Conservation (phyloP, 2,113 vertebrate genomes). For the Pollachius pollachius region DNA sequence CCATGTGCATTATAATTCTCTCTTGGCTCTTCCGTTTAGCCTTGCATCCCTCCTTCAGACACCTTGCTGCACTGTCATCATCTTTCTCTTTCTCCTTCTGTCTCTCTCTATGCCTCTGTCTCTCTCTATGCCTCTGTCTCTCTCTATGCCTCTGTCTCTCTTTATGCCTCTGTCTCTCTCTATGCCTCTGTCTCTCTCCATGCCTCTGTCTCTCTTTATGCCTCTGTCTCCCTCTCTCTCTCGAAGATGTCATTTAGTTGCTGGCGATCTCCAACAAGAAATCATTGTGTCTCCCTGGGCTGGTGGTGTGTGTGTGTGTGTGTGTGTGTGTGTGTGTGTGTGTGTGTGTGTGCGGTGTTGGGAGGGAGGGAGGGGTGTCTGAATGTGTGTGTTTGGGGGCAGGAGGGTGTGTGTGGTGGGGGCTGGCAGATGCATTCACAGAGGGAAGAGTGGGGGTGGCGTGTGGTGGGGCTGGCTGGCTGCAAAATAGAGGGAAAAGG, state of each 20-base stretch:
- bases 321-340: no score
- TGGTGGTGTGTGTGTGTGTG: no score
- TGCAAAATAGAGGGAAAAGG: constrained; percentile 50
- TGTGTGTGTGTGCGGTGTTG: no score
- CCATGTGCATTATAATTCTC: background rate
- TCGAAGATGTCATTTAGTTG: constrained; percentile 68
- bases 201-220: background rate
- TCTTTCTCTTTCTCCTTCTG: constrained; percentile 35
- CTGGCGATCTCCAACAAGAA: constrained; percentile 78
- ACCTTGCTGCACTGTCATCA: constrained; percentile 37
- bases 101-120: constrained; percentile 1
- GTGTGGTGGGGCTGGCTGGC: constrained; percentile 33
- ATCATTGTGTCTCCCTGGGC: constrained; percentile 72
- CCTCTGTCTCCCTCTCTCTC: background rate
- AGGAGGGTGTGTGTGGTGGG: no score
- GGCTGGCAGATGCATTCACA: no score
- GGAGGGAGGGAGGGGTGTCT: no score
- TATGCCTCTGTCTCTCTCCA: constrained; percentile 31
- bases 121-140: constrained; percentile 1
- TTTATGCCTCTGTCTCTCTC: no score
- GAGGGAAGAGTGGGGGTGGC: no score
- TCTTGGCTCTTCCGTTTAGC: background rate
- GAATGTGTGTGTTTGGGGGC: no score
- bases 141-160: no score
- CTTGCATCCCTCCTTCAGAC: constrained; percentile 8